phyloP scores from a whole-genome alignment of 2,888 invertebrate genomes.

The Leucoptera coffeella region DNA sequence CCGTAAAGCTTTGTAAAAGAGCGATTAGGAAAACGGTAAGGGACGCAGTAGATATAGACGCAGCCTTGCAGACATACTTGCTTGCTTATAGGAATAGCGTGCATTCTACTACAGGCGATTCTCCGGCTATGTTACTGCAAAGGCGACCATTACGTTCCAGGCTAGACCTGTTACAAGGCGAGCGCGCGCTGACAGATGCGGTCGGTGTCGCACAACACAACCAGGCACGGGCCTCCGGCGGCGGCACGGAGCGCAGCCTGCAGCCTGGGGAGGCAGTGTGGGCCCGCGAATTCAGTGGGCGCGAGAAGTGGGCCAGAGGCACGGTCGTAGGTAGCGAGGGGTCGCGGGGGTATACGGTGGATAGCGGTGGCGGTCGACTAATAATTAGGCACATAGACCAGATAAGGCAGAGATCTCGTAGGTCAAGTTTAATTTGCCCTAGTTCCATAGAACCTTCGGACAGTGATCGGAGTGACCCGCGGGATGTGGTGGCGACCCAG shows the following conservation, averaged over 20 bases:
- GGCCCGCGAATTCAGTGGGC: not conserved
- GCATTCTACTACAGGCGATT: slow-evolving; percentile 1
- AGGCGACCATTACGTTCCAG: slow-evolving; percentile 1
- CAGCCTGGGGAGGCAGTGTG: not conserved
- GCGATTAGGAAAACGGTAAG: slow-evolving; percentile 3
- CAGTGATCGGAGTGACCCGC: too few relatives aligned
- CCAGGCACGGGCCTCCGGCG: not conserved
- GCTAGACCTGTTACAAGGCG: not conserved
- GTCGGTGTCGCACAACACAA: not conserved
- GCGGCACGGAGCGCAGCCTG: not conserved
- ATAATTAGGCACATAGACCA: slow-evolving; percentile 1
- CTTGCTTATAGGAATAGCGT: slow-evolving; percentile 1
- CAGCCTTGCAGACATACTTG: slow-evolving; percentile 1
- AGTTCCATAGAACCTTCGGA: too few relatives aligned
- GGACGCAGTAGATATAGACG: not conserved
- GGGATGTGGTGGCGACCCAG: too few relatives aligned
- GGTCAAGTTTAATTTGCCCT: too few relatives aligned
- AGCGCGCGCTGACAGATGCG: not conserved
- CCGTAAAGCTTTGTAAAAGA: slow-evolving; percentile 3
- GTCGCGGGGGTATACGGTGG: not conserved
- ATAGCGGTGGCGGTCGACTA: not conserved
- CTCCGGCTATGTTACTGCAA: too few relatives aligned
- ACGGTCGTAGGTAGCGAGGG: not conserved
- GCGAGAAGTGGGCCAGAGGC: slow-evolving; percentile 1
- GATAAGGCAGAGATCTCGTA: not conserved